Conservation (phyloP, 2,797 vertebrate genomes). For the Phylloscopus collybita region DNA sequence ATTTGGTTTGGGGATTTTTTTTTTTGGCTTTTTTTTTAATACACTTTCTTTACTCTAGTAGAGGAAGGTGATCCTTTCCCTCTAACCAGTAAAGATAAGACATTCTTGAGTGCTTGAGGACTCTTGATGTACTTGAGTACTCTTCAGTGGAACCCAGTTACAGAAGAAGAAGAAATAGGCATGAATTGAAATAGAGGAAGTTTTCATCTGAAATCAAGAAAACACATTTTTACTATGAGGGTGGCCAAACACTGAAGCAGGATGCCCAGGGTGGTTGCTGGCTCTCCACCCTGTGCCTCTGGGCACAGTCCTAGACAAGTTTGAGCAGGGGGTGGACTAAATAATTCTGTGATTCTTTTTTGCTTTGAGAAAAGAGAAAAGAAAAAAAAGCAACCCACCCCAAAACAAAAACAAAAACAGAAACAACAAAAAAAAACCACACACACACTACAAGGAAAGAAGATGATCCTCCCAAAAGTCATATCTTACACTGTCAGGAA, state of each 20-base stretch:
- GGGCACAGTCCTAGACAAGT: background rate
- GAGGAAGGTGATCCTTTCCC: background rate
- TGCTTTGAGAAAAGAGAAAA: background rate
- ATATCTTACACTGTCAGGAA: background rate
- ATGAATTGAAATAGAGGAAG: background rate
- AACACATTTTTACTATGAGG: background rate
- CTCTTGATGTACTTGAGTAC: background rate
- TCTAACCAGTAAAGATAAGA: background rate
- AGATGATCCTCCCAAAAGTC: background rate
- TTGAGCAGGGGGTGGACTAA: background rate
- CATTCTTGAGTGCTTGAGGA: background rate
- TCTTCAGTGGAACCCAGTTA: background rate
- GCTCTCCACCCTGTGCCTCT: background rate
- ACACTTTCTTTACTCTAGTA: background rate
- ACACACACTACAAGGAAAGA: background rate
- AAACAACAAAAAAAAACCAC: background rate
- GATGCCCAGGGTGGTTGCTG: background rate
- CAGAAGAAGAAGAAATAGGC: background rate
- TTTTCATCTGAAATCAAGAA: background rate
- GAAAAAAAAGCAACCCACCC: too few species aligned
- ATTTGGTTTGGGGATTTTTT: fast-evolving
- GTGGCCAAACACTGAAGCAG: background rate
- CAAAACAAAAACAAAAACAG: too few species aligned
- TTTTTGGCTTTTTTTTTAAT: background rate
- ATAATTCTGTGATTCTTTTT: background rate